These are phyloP conservation scores for Pseudococcus longispinus DNA, from an alignment of 2,888 invertebrate genomes.

Conservation along the genomic window DNA sequence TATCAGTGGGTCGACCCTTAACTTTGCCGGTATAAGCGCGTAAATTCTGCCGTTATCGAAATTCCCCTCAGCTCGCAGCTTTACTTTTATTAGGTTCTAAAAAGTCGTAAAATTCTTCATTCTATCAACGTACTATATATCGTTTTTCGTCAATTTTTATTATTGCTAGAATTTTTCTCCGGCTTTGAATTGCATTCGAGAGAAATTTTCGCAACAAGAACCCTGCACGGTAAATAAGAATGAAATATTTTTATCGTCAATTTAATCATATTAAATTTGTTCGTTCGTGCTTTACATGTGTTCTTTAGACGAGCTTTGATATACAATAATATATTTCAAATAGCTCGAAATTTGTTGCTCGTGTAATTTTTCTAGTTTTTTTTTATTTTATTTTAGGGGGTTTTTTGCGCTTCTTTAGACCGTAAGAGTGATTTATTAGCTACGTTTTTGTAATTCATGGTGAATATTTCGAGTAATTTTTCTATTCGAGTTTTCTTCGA, in stretches of 20 bases:
- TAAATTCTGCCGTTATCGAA: constrained; percentile 53
- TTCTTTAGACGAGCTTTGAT: constrained; percentile 6
- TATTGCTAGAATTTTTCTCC: constrained; percentile 26
- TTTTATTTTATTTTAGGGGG: not conserved
- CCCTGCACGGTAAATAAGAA: constrained; percentile 31
- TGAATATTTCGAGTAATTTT: constrained; percentile 23
- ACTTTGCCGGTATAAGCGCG: constrained; percentile 34
- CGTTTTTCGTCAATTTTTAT: constrained; percentile 53
- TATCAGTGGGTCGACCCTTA: constrained; percentile 1
- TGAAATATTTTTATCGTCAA: constrained; percentile 41
- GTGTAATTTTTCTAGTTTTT: not conserved
- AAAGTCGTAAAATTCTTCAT: constrained; percentile 54
- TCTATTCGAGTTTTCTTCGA: constrained; percentile 5
- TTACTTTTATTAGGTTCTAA: constrained; percentile 55
- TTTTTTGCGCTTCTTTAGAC: not conserved
- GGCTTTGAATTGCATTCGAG: not conserved
- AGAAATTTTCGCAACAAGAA: constrained; percentile 5
- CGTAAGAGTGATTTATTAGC: constrained; percentile 9
- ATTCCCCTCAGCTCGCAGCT: constrained; percentile 51
- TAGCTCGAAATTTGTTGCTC: not conserved
- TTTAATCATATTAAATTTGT: constrained; percentile 47
- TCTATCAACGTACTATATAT: constrained; percentile 51
- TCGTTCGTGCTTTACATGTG: constrained; percentile 30
- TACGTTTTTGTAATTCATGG: constrained; percentile 1
- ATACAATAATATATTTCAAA: not conserved